Evolutionary conservation across 37 sponge, comb jelly and placozoan species (phyloP).

Genomic region (Diacarnus erythraeanus): DNA sequence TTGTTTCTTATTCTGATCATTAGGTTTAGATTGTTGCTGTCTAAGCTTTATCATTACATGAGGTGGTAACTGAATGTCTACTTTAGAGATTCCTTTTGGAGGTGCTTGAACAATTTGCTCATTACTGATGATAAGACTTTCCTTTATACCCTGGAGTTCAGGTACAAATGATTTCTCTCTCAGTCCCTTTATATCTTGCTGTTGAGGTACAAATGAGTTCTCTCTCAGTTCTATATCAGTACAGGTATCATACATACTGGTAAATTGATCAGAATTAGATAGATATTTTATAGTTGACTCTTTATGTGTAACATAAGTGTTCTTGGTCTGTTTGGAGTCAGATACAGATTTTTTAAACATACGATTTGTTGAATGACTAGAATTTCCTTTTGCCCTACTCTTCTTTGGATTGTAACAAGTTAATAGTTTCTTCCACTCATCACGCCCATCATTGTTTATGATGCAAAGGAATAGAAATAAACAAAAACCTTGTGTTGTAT

Average conservation of each 20-base stretch:
- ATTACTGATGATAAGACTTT: neutral
- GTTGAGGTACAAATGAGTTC: neutral
- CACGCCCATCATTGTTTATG: conserved; percentile 17
- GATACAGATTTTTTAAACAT: neutral
- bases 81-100: neutral
- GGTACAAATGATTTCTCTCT: neutral
- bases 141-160: neutral
- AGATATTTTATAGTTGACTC: neutral
- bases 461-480: conserved; percentile 62
- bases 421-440: conserved; percentile 40
- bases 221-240: neutral
- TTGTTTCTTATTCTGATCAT: neutral
- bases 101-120: neutral
- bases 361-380: neutral
- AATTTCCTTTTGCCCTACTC: neutral
- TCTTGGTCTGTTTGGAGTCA: neutral
- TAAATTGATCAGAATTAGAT: neutral
- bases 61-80: neutral
- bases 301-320: neutral
- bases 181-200: neutral
- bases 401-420: neutral
- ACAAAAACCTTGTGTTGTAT: conserved; percentile 59
- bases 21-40: neutral
- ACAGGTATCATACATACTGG: neutral
- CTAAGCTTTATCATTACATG: neutral